phyloP scores from a whole-genome alignment of 2,113 vertebrate species.

The Anas platyrhynchos region DNA sequence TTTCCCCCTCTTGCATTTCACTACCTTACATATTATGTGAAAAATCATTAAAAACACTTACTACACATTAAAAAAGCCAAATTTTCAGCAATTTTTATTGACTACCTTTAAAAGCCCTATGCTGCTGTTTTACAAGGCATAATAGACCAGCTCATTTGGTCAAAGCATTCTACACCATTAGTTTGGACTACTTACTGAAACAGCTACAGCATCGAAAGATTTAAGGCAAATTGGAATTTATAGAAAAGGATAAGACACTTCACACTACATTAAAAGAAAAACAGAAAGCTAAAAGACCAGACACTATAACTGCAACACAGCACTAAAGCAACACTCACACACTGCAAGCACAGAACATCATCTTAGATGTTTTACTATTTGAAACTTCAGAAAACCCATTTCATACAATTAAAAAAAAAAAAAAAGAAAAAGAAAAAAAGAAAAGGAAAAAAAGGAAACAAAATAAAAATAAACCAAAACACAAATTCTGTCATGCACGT shows the following conservation, averaged over 20 bases:
- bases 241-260: conserved; percentile 89
- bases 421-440: conserved; percentile 68
- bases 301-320: conserved; percentile 85
- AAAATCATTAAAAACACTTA: conserved; percentile 89
- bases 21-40: conserved; percentile 86
- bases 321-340: conserved; percentile 92
- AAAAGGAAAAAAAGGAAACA: conserved; percentile 79
- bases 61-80: conserved; percentile 89
- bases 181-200: conserved; percentile 88
- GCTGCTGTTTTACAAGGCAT: conserved; percentile 91
- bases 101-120: conserved; percentile 91
- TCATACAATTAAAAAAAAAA: conserved; percentile 74
- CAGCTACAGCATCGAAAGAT: conserved; percentile 91
- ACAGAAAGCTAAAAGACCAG: conserved; percentile 84
- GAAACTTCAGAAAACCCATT: conserved; percentile 81
- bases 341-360: conserved; percentile 92
- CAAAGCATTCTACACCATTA: conserved; percentile 85
- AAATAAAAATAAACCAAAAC: conserved; percentile 84
- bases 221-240: conserved; percentile 95
- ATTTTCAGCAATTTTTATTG: conserved; percentile 89
- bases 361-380: conserved; percentile 82
- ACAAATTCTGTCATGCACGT: conserved; percentile 89
- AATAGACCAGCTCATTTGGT: conserved; percentile 86
- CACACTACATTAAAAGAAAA: conserved; percentile 85
- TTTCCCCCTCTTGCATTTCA: conserved; percentile 82